phyloP scores from a whole-genome alignment of 2,113 vertebrate species.

The Thymallus thymallus region DNA sequence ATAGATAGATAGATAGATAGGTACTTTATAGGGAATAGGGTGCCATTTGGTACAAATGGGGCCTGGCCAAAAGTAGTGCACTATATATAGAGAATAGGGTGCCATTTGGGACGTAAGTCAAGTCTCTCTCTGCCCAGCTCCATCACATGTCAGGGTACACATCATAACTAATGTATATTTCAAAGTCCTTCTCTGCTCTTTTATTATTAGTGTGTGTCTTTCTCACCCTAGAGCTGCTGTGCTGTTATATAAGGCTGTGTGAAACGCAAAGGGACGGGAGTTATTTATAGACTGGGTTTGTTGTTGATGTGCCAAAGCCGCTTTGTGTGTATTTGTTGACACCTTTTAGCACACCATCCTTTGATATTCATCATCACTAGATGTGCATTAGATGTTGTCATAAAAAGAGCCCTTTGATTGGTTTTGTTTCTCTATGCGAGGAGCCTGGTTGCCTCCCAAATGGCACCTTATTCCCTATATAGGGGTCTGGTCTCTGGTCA shows the following conservation, averaged over 20 bases:
- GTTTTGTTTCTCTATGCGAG: neutral
- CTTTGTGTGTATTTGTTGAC: conserved; percentile 4
- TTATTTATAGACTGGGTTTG: conserved; percentile 15
- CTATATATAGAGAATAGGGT: too few species aligned
- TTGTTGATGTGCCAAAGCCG: neutral
- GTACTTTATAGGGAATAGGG: too few species aligned
- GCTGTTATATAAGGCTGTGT: conserved; percentile 11
- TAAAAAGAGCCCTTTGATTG: neutral
- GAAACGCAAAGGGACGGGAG: neutral
- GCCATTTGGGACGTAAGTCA: too few species aligned
- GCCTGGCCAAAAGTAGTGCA: neutral
- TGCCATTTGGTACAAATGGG: too few species aligned
- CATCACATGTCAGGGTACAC: neutral
- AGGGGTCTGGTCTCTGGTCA: too few species aligned
- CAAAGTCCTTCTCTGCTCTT: neutral
- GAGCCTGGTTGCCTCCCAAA: neutral
- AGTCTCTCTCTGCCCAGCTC: neutral
- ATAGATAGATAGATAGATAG: too few species aligned
- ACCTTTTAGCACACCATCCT: neutral
- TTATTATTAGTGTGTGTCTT: neutral
- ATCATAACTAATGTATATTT: conserved; percentile 18
- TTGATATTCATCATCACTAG: neutral
- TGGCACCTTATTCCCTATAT: too few species aligned
- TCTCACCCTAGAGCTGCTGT: conserved; percentile 11
- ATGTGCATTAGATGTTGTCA: neutral